Base-by-base conservation (phyloP, 2,888 invertebrate species). In the Hofmannophila pseudospretella region DNA sequence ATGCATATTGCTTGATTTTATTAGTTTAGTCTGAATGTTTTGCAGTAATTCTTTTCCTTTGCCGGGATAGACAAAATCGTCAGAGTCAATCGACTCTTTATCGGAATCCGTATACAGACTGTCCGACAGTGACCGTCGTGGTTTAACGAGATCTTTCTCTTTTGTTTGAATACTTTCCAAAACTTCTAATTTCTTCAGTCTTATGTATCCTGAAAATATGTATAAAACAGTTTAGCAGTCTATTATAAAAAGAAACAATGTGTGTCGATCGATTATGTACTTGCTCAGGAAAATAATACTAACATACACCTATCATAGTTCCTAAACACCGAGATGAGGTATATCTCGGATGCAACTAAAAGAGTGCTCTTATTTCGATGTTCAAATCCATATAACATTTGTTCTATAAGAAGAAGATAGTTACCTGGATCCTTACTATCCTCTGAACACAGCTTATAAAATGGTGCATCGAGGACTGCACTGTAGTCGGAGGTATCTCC, bases 401-500 rank as follows among this genome's bases (percentile, higher is more conserved):
- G n/a, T n/a, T n/a, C n/a, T n/a, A n/a, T n/a, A n/a, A n/a, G n/a
- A n/a, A n/a, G n/a, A n/a, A n/a, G n/a, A n/a, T n/a, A n/a, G 4
- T 20, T 67, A 85, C 88, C 88, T 66, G 71, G 59, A 46, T 80
- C 84, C 58, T 76, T 85, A 29, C 84, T 75, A 48, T 85, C 79
- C 67, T 91, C 90, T 40, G 91, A 82, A 11, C 88, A 77, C 36
- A 92, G 88, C 57, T 89, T 91, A 60, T 92, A 92, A 34, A 89
- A 89, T 0, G 90, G 88, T 12, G 88, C 88, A 48, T 91, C 89
- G n/a, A 88, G 82, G 34, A 89, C 82, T 4, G 84, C 88, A 50
- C 89, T 89, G 47, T 90, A 90, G 45, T 89, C 88, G 5, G 88
- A 80, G 1, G 88, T 87, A 47, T 92, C 91, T 27, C 89, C 88